Evolutionary conservation across 1,140 invertebrate species (phyloP).

Genomic region (Hylaeus volcanicus): DNA sequence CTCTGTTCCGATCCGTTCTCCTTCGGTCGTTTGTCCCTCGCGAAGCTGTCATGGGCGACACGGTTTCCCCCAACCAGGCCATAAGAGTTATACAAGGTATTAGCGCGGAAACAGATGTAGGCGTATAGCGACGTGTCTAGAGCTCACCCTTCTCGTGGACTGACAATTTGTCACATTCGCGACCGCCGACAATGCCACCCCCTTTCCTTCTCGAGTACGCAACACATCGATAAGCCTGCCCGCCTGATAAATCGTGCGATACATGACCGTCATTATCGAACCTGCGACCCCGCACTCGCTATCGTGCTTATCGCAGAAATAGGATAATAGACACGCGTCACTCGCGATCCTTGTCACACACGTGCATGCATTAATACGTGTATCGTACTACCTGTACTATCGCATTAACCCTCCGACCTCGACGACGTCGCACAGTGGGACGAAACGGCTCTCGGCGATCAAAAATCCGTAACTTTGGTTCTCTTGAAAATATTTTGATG

Average conservation of each 20-base stretch:
- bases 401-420: too few relatives aligned
- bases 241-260: conserved; percentile 77
- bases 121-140: conserved; percentile 64
- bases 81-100: conserved; percentile 75
- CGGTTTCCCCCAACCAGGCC: conserved; percentile 40
- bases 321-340: conserved; percentile 44
- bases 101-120: conserved; percentile 75
- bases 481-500: too few relatives aligned
- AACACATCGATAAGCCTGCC: conserved; percentile 67
- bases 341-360: conserved; percentile 3
- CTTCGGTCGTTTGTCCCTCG: background rate
- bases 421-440: too few relatives aligned
- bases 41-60: conserved; percentile 11
- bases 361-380: background rate
- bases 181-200: conserved; percentile 58
- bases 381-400: background rate
- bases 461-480: too few relatives aligned
- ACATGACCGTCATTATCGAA: conserved; percentile 72
- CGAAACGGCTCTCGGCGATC: too few relatives aligned
- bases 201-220: conserved; percentile 28
- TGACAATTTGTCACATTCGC: conserved; percentile 75
- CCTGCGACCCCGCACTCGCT: background rate
- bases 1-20: background rate
- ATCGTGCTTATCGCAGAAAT: conserved; percentile 32
- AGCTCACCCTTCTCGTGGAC: conserved; percentile 67